Evolutionary conservation across 2,797 vertebrate genomes (phyloP), one percentile per base, ranked within the genome.

Genomic region (Characodon lateralis): DNA sequence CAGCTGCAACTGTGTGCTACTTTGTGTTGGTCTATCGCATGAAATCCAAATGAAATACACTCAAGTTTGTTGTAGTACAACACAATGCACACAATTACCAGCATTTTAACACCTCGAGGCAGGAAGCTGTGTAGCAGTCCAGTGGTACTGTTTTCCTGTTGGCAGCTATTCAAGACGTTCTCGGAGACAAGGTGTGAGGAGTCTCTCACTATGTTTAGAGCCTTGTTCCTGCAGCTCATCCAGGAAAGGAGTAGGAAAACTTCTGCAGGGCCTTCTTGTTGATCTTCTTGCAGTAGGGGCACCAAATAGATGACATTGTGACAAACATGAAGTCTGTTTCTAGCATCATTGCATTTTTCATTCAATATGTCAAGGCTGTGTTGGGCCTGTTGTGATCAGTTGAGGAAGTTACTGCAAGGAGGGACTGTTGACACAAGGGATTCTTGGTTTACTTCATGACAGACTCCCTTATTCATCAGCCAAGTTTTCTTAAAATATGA

Each of bases 391-490:
- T 85, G 73, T 66, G 63, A 81, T 73, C 78, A 58, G 50, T 66
- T 18, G 22, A 35, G 59, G 78, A 83, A 71, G 74, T 79, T 77
- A 43, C 73, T 70, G 77, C 65, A 66, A 26, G 75, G 50, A 78
- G 18, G 50, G 51, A 63, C 74, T 58, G 71, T 28, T 93, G 89
- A 93, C 79, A 77, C 82, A 86, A 86, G 24, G 53, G 48, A 26
- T 28, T 55, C 1, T 56, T 55, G 53, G 20, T 26, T 73, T n/a
- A 65, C 77, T 79, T 78, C 46, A 82, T 87, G 85, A 89, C 61
- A 78, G 72, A 68, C 55, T 55, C 76, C 79, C 82, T 87, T 85
- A 87, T 89, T 93, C 91, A 90, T 89, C 85, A 71, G 43, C 66
- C 72, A 65, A 66, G 72, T 77, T 74, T 86, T 90, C 74, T 63